Evolutionary conservation across 2,113 vertebrate species (phyloP).

Genomic region (Scophthalmus maximus): DNA sequence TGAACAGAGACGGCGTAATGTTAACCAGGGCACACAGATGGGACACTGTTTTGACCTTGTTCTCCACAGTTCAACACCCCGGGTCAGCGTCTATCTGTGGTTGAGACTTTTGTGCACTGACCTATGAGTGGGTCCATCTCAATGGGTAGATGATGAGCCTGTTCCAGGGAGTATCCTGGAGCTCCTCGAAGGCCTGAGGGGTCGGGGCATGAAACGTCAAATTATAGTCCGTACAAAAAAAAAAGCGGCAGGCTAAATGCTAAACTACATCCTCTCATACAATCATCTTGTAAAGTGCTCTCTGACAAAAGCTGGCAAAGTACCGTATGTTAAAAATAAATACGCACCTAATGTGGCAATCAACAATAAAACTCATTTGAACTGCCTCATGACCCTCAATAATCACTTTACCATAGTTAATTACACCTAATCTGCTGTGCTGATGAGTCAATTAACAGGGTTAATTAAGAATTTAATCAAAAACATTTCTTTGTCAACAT

Average conservation of each 20-base stretch:
- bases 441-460: constrained; percentile 54
- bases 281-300: background rate
- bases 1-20: background rate
- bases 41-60: background rate
- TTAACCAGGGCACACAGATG: background rate
- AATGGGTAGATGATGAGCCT: constrained; percentile 86
- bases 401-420: constrained; percentile 35
- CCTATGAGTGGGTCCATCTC: constrained; percentile 88
- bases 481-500: constrained; percentile 42
- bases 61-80: background rate
- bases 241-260: too few relatives aligned
- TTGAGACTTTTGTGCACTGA: too few relatives aligned
- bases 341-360: constrained; percentile 6
- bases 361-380: constrained; percentile 22
- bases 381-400: constrained; percentile 17
- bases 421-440: constrained; percentile 22
- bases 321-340: too few relatives aligned
- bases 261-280: background rate
- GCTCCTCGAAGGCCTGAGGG: constrained; percentile 83
- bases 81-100: background rate
- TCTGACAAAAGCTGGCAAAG: constrained; percentile 9
- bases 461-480: constrained; percentile 45
- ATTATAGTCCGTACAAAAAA: background rate
- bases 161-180: constrained; percentile 85
- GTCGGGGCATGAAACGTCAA: background rate